phyloP scores from a whole-genome alignment of 2,888 invertebrate genomes.

The Heteropelma amictum region DNA sequence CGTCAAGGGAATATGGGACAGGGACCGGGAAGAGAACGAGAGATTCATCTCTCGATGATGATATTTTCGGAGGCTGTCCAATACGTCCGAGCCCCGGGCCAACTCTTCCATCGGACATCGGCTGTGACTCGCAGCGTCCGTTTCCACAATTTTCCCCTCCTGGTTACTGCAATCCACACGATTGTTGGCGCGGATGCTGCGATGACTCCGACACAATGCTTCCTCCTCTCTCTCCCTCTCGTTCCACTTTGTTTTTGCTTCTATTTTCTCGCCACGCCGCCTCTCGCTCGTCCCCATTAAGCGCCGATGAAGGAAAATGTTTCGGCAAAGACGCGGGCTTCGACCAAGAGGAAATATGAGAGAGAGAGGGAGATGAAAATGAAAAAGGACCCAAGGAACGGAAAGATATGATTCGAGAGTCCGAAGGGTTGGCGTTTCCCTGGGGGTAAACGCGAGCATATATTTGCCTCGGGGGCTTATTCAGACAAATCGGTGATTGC shows the following conservation, averaged over 20 bases:
- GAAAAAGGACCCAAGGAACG: neutral
- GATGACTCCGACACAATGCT: conserved; percentile 45
- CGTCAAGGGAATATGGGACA: too few species aligned
- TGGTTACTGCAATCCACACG: conserved; percentile 15
- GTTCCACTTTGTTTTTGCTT: neutral
- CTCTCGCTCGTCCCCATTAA: conserved; percentile 64
- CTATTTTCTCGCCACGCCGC: conserved; percentile 24
- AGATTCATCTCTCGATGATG: conserved; percentile 11
- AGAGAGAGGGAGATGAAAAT: conserved; percentile 19
- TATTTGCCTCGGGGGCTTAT: conserved; percentile 76
- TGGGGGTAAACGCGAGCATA: conserved; percentile 72
- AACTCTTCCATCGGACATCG: conserved; percentile 44
- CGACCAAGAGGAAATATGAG: conserved; percentile 2
- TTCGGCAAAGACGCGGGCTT: conserved; percentile 45
- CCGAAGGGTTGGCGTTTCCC: conserved; percentile 68
- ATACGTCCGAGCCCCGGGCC: conserved; percentile 29
- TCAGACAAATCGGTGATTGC: conserved; percentile 77
- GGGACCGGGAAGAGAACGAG: conserved; percentile 11
- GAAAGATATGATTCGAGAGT: conserved; percentile 14
- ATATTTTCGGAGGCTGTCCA: conserved; percentile 12
- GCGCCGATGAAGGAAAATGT: conserved; percentile 70
- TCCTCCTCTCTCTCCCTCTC: conserved; percentile 1
- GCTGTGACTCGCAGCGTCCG: conserved; percentile 15
- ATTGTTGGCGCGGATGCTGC: conserved; percentile 16
- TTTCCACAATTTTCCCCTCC: conserved; percentile 14